Evolutionary conservation across 2,113 vertebrate species (phyloP).

Genomic region (Xyliphius kryptos): DNA sequence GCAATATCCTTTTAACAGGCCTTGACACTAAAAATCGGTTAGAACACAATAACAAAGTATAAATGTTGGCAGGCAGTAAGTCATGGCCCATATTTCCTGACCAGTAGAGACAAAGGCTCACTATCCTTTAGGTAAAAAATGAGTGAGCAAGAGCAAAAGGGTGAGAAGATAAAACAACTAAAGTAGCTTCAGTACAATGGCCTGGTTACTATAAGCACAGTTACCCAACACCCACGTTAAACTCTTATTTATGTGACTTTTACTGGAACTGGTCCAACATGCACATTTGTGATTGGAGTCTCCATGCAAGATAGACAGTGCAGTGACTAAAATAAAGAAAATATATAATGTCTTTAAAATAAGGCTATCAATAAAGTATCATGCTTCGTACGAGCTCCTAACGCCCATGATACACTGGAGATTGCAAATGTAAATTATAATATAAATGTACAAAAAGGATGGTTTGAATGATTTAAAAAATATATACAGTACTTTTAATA

Average conservation of each 20-base stretch:
- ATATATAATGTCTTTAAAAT: slow-evolving; percentile 37
- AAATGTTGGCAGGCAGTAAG: slow-evolving; percentile 50
- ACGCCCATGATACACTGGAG: too few species aligned
- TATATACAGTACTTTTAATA: too few species aligned
- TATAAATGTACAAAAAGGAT: too few species aligned
- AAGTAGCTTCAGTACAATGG: neutral
- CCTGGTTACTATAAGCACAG: slow-evolving; percentile 11
- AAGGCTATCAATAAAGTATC: slow-evolving; percentile 39
- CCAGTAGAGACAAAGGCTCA: slow-evolving; percentile 14
- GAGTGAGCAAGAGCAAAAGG: neutral
- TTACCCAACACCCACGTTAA: slow-evolving; percentile 21
- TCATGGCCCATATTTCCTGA: too few species aligned
- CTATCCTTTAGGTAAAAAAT: slow-evolving; percentile 26
- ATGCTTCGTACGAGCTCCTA: slow-evolving; percentile 41
- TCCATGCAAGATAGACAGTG: slow-evolving; percentile 33
- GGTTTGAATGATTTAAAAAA: too few species aligned
- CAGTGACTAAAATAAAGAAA: slow-evolving; percentile 13
- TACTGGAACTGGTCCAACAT: slow-evolving; percentile 38
- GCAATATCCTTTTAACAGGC: too few species aligned
- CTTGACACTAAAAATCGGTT: too few species aligned
- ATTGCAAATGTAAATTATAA: too few species aligned
- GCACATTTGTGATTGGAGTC: slow-evolving; percentile 45
- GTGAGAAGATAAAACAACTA: slow-evolving; percentile 8
- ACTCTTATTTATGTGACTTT: slow-evolving; percentile 41
- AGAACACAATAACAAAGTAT: slow-evolving; percentile 29